Conservation (phyloP, 2,113 vertebrate genomes). For the Crotalus tigris region DNA sequence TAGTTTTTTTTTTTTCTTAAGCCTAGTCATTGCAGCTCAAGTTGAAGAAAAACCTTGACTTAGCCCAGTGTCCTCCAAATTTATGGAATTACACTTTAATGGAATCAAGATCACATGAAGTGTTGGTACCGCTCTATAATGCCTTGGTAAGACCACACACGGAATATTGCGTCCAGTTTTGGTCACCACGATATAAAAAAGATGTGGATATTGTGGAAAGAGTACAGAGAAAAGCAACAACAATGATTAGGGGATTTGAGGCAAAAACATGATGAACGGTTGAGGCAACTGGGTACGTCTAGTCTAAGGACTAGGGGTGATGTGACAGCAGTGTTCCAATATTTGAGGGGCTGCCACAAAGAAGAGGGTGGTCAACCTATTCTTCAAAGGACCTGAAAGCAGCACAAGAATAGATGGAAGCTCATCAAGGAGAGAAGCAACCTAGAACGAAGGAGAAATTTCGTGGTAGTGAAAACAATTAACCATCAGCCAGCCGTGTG, state of each 20-base stretch:
- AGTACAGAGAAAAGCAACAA: neutral
- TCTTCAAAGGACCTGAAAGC: no score
- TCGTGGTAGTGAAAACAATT: no score
- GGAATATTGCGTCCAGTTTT: neutral
- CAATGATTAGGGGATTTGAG: neutral
- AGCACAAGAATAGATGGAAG: no score
- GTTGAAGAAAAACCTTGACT: neutral
- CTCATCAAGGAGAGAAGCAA: no score
- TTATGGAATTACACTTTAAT: neutral
- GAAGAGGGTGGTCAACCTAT: no score
- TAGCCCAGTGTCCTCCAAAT: neutral
- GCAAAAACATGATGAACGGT: no score
- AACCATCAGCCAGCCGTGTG: no score
- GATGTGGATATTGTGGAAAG: neutral
- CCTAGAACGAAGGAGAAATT: no score
- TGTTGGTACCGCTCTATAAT: neutral
- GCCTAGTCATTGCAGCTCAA: neutral
- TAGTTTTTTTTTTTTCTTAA: neutral
- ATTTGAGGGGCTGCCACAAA: no score
- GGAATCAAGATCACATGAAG: neutral
- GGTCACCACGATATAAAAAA: neutral
- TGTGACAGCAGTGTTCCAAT: no score
- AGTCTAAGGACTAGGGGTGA: no score
- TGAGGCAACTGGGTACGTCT: no score
- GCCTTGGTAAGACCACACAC: neutral